Evolutionary conservation across 2,113 vertebrate species (phyloP).

Genomic region (Crotalus viridis): DNA sequence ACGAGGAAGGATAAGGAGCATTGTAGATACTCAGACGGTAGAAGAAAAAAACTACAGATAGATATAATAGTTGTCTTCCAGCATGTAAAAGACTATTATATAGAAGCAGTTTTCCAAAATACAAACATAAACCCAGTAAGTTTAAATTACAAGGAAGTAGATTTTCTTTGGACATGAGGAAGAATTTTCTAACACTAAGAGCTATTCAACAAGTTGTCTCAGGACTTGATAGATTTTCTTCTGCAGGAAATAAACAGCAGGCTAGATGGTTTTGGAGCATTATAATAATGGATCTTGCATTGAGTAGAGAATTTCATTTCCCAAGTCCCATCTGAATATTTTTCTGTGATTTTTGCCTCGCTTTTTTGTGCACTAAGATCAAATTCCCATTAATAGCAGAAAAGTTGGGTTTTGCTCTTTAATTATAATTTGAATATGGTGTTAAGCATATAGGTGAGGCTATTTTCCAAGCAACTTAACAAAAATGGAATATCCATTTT

Average conservation of each 20-base stretch:
- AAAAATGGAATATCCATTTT: conserved; percentile 53
- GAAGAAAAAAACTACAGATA: not conserved
- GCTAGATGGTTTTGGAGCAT: not conserved
- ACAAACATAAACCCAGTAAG: not conserved
- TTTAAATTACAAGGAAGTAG: not conserved
- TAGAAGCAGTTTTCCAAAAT: not conserved
- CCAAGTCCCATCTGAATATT: not conserved
- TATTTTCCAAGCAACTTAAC: conserved; percentile 47
- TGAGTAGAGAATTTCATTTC: not conserved
- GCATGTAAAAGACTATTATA: not conserved
- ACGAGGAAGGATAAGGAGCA: too few species aligned
- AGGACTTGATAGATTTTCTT: not conserved
- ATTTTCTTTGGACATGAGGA: not conserved
- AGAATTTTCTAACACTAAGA: not conserved
- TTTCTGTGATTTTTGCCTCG: not conserved
- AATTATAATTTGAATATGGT: conserved; percentile 34
- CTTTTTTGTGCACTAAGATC: not conserved
- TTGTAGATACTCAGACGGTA: too few species aligned
- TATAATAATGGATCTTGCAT: not conserved
- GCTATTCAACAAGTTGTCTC: not conserved
- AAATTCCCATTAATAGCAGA: not conserved
- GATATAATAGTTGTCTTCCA: not conserved
- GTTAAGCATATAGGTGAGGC: conserved; percentile 60
- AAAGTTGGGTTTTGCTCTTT: not conserved
- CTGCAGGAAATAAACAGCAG: not conserved